A percentile compares a stretch with the other conserved stretches of the same genome.
phyloP scores from a whole-genome alignment of 2,113 vertebrate genomes.

The Speoplatyrhinus poulsoni region DNA sequence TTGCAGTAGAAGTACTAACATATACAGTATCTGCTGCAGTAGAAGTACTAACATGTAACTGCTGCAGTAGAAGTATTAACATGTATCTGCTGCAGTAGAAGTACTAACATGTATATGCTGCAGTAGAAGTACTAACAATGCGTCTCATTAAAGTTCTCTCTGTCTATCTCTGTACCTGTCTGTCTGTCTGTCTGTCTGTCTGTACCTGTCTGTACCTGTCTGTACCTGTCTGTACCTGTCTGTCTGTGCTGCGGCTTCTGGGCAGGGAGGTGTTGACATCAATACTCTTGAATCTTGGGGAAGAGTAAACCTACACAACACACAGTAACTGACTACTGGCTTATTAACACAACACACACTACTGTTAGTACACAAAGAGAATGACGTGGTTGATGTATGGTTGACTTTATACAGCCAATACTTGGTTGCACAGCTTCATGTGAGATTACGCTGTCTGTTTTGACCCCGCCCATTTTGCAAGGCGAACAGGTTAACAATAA shows the following conservation, averaged over 20 bases:
- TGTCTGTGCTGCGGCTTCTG: slow-evolving; percentile 31
- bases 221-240: slow-evolving; percentile 54
- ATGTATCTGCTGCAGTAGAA: too few relatives aligned
- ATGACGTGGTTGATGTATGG: neutral
- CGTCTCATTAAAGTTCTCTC: neutral
- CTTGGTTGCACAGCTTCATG: slow-evolving; percentile 2
- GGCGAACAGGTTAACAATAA: too few relatives aligned
- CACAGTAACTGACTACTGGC: slow-evolving; percentile 36
- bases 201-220: neutral
- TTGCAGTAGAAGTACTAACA: too few relatives aligned
- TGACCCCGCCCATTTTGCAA: too few relatives aligned
- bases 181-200: neutral
- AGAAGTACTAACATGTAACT: too few relatives aligned
- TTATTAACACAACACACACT: neutral
- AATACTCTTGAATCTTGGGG: slow-evolving; percentile 36
- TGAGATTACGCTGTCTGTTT: too few relatives aligned
- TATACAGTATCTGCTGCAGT: too few relatives aligned
- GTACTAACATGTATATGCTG: too few relatives aligned
- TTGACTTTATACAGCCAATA: neutral
- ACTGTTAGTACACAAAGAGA: slow-evolving; percentile 16
- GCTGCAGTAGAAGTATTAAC: too few relatives aligned
- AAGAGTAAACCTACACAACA: slow-evolving; percentile 58
- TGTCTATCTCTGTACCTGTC: neutral
- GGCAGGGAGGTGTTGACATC: slow-evolving; percentile 29
- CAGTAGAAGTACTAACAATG: too few relatives aligned